phyloP scores from a whole-genome alignment of 2,888 invertebrate genomes.

The Limulus polyphemus region DNA sequence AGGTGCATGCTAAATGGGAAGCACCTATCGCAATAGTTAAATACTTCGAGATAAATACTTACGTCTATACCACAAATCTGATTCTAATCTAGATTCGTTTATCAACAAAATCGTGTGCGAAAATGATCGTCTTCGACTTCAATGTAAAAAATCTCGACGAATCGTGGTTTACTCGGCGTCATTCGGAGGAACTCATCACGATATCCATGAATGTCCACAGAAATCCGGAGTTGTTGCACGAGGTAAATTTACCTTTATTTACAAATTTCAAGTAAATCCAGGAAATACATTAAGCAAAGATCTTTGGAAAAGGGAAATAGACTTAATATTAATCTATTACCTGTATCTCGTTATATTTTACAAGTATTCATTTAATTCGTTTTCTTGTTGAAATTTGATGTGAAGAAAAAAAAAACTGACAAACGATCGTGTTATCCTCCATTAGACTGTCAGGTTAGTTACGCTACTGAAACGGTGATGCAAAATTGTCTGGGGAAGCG shows the following conservation, averaged over 20 bases:
- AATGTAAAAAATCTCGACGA: conserved; percentile 72
- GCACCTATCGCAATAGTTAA: background rate
- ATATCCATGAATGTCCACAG: conserved; percentile 73
- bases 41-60: no score
- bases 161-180: conserved; percentile 86
- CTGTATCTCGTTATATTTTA: no score
- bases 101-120: conserved; percentile 86
- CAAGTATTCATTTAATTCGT: no score
- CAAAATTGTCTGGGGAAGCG: conserved; percentile 46
- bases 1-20: no score
- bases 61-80: no score
- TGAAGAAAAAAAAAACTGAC: no score
- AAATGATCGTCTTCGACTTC: conserved; percentile 71
- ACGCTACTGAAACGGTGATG: conserved; percentile 84
- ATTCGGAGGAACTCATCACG: conserved; percentile 76
- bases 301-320: no score
- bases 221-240: conserved; percentile 47
- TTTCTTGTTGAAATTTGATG: no score
- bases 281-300: no score
- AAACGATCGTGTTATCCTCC: no score
- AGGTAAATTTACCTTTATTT: background rate
- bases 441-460: conserved; percentile 69
- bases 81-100: conserved; percentile 59
- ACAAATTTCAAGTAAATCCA: no score
- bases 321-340: no score